Percentiles rank a stretch among this genome's conserved stretches.
These are phyloP conservation scores for Drosophila sucinea DNA, from an alignment of 1,140 invertebrate species.

Conservation along the genomic window DNA sequence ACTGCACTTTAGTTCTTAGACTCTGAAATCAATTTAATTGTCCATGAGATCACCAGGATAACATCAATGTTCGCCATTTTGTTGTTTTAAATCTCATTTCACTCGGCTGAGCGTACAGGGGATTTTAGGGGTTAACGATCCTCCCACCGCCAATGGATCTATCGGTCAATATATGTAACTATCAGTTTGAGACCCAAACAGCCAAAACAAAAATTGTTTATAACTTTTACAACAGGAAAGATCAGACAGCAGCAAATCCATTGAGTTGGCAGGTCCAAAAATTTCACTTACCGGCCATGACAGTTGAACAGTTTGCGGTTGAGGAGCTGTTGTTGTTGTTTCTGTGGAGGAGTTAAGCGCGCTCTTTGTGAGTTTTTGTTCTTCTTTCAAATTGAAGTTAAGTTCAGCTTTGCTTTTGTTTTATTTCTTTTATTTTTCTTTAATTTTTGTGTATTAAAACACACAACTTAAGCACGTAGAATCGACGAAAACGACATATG, in stretches of 20 bases:
- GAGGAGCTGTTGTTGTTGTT: slow-evolving; percentile 46
- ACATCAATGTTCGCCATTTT: neutral
- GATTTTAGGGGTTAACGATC: neutral
- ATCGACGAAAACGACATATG: slow-evolving; percentile 57
- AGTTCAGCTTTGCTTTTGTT: slow-evolving; percentile 48
- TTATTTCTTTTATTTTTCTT: slow-evolving; percentile 39
- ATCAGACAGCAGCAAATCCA: slow-evolving; percentile 4
- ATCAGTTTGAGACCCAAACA: neutral
- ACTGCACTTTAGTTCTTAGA: too few species aligned
- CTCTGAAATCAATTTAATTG: too few species aligned
- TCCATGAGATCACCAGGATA: neutral
- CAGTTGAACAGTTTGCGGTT: slow-evolving; percentile 82
- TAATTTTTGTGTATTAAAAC: slow-evolving; percentile 31
- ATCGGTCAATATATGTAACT: too few species aligned
- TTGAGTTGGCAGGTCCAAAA: slow-evolving; percentile 32
- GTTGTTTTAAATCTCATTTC: neutral
- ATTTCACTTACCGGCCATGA: slow-evolving; percentile 83
- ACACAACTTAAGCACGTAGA: slow-evolving; percentile 78
- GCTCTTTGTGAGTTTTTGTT: slow-evolving; percentile 36
- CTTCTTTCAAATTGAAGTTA: slow-evolving; percentile 32
- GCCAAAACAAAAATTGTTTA: slow-evolving; percentile 42
- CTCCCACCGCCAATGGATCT: neutral
- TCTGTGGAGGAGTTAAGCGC: slow-evolving; percentile 50
- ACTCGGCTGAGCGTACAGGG: neutral
- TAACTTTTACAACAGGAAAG: slow-evolving; percentile 37